These are phyloP conservation scores for Trachemys scripta DNA, from an alignment of 2,113 vertebrate genomes.

Conservation along the genomic window DNA sequence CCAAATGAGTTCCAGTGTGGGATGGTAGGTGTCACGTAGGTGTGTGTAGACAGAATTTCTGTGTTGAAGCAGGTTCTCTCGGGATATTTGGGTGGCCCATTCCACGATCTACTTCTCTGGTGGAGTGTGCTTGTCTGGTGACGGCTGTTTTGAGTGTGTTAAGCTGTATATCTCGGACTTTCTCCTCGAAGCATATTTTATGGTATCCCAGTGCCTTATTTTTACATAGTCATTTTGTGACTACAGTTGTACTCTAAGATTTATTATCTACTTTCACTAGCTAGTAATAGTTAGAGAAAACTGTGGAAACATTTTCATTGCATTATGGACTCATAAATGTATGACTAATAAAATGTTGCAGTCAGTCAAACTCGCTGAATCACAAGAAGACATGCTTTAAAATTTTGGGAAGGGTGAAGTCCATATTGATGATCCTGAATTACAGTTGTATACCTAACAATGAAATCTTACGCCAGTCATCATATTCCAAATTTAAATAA, in stretches of 20 bases:
- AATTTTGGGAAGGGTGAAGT: not conserved
- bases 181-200: not conserved
- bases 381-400: not conserved
- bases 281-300: conserved; percentile 6
- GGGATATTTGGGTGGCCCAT: no score
- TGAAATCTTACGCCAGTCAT: not conserved
- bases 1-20: not conserved
- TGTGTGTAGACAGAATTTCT: no score
- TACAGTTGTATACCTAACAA: not conserved
- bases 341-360: not conserved
- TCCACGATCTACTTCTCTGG: no score
- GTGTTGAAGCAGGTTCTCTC: no score
- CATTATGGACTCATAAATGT: not conserved
- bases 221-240: conserved; percentile 25
- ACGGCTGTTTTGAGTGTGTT: not conserved
- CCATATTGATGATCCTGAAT: not conserved
- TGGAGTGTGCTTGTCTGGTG: not conserved
- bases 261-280: not conserved
- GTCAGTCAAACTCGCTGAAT: not conserved
- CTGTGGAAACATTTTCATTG: not conserved
- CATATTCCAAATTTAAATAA: not conserved
- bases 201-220: not conserved
- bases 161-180: not conserved
- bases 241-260: accelerated
- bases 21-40: not conserved